Evolutionary conservation across 2,888 invertebrate genomes (phyloP).

Genomic region (Gastracanthus pulcherrimus): DNA sequence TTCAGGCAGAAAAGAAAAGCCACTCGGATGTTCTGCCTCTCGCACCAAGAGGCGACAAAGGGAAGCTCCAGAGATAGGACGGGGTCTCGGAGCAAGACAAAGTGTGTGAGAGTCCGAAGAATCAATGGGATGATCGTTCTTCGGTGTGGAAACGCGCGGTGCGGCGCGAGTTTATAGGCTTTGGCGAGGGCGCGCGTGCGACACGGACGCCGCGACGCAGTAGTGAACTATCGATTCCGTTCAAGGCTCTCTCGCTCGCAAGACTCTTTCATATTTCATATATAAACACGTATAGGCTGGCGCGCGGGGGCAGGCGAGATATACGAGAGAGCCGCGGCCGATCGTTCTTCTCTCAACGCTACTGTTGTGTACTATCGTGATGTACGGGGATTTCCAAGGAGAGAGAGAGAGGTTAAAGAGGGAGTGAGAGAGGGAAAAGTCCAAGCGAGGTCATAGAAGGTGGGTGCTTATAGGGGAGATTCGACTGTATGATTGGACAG

Average conservation of each 20-base stretch:
- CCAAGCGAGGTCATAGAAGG: no score
- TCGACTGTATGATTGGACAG: no score
- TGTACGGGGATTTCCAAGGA: neutral
- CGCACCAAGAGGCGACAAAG: neutral
- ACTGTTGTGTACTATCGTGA: neutral
- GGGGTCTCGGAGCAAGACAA: no score
- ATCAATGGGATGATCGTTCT: no score
- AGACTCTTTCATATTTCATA: conserved; percentile 69
- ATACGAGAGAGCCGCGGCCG: no score
- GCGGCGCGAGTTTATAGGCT: neutral
- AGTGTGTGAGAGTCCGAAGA: no score
- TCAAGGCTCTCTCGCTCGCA: conserved; percentile 63
- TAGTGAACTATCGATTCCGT: conserved; percentile 70
- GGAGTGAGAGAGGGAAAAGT: neutral
- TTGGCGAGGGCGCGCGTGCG: neutral
- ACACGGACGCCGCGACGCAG: conserved; percentile 33
- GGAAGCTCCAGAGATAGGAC: neutral
- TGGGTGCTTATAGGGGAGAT: neutral
- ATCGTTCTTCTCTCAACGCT: no score
- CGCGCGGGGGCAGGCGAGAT: conserved; percentile 5
- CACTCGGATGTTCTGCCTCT: neutral
- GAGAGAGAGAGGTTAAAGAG: neutral
- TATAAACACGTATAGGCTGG: conserved; percentile 39
- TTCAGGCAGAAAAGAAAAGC: neutral
- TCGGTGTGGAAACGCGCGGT: no score